These are phyloP conservation scores for Plutomurus gul DNA, from an alignment of 1,140 invertebrate genomes.

Conservation along the genomic window DNA sequence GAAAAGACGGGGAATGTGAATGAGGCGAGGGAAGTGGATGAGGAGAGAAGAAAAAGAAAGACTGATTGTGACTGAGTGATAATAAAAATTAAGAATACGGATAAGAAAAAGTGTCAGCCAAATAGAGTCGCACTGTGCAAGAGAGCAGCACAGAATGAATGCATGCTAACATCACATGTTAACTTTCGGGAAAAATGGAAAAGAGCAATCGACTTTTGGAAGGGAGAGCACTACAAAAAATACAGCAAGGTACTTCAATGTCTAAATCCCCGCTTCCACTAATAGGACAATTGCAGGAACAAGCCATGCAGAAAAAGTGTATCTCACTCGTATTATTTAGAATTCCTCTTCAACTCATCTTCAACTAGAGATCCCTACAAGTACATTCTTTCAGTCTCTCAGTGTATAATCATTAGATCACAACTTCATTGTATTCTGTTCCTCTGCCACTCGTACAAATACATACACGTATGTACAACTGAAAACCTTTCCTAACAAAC, in stretches of 20 bases:
- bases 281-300: background rate
- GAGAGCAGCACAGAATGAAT: background rate
- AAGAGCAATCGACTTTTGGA: background rate
- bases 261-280: no score
- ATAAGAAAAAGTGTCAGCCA: slow-evolving; percentile 29
- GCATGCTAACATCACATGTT: slow-evolving; percentile 9
- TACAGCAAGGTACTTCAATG: background rate
- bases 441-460: no score
- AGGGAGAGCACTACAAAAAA: background rate
- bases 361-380: background rate
- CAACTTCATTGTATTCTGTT: no score
- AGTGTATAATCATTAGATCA: no score
- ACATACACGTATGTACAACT: no score
- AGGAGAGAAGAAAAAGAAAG: slow-evolving; percentile 21
- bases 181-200: slow-evolving; percentile 1
- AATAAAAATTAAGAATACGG: slow-evolving; percentile 30
- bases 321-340: background rate
- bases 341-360: background rate
- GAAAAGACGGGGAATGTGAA: slow-evolving; percentile 9
- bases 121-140: background rate
- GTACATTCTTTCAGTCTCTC: background rate
- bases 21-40: background rate
- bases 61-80: slow-evolving; percentile 33
- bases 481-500: no score
- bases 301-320: background rate